Conservation (phyloP, 2,797 vertebrate species). For the Toxotes lorentzi region DNA sequence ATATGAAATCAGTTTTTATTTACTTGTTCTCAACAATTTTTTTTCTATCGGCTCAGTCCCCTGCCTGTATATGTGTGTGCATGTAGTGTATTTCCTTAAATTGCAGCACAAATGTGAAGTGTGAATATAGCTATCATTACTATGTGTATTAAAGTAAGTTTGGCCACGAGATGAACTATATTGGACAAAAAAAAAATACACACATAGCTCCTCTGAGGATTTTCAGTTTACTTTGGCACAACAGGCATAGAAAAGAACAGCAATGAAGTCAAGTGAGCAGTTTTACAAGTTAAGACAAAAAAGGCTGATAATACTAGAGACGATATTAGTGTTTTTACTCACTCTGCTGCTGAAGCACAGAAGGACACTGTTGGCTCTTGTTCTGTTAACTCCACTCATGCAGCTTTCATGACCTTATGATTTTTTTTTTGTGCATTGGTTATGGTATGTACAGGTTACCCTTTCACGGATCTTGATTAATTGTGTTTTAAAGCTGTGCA, state of each 20-base stretch:
- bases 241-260: constrained; percentile 73
- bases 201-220: constrained; percentile 70
- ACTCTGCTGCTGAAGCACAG: constrained; percentile 58
- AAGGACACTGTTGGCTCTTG: constrained; percentile 56
- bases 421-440: constrained; percentile 43
- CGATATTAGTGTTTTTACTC: constrained; percentile 39
- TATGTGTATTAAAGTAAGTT: constrained; percentile 64
- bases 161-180: constrained; percentile 63
- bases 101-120: constrained; percentile 29
- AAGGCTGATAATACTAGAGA: constrained; percentile 20
- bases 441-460: constrained; percentile 53
- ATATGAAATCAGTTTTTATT: constrained; percentile 26
- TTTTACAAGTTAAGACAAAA: constrained; percentile 65
- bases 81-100: constrained; percentile 16
- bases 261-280: constrained; percentile 75
- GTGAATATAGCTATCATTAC: constrained; percentile 52
- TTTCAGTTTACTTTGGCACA: constrained; percentile 80
- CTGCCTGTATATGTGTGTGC: constrained; percentile 14
- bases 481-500: constrained; percentile 56
- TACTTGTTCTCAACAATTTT: not conserved
- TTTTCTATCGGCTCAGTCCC: not conserved
- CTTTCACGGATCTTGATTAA: constrained; percentile 66
- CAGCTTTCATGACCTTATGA: constrained; percentile 61
- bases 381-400: constrained; percentile 56
- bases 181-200: constrained; percentile 67